phyloP scores from a whole-genome alignment of 1,140 invertebrate genomes.

The Eurytemora carolleeae region DNA sequence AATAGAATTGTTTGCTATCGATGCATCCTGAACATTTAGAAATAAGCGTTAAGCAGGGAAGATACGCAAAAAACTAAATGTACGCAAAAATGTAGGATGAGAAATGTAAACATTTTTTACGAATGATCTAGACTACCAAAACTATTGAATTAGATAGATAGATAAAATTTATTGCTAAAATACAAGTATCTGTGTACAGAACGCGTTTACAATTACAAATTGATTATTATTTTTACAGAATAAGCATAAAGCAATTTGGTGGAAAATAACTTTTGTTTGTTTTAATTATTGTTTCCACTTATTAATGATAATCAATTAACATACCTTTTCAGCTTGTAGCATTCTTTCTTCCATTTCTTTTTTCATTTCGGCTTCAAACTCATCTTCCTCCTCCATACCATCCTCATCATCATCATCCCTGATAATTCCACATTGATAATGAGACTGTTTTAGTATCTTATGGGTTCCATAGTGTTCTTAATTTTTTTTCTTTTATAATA shows the following conservation, averaged over 20 bases:
- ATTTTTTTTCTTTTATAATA: neutral
- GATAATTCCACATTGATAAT: too few relatives aligned
- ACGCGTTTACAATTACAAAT: neutral
- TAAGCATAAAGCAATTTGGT: neutral
- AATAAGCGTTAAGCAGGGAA: too few relatives aligned
- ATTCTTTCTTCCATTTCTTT: neutral
- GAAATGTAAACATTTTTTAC: too few relatives aligned
- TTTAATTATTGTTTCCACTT: neutral
- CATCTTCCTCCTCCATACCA: too few relatives aligned
- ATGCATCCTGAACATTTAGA: too few relatives aligned
- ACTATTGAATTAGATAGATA: neutral
- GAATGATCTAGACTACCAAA: too few relatives aligned
- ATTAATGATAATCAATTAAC: neutral
- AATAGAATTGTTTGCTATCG: too few relatives aligned
- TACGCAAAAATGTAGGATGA: too few relatives aligned
- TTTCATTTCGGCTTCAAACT: neutral
- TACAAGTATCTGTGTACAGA: too few relatives aligned
- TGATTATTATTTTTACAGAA: neutral
- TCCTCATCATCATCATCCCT: neutral
- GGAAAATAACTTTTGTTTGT: neutral
- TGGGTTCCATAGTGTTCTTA: too few relatives aligned
- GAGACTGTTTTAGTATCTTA: too few relatives aligned
- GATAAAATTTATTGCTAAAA: neutral
- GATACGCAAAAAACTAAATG: too few relatives aligned
- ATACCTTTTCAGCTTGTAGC: neutral